A percentile compares a stretch with the other conserved stretches of the same genome.
phyloP scores from a whole-genome alignment of 2,113 vertebrate genomes.

The Mandrillus leucophaeus region DNA sequence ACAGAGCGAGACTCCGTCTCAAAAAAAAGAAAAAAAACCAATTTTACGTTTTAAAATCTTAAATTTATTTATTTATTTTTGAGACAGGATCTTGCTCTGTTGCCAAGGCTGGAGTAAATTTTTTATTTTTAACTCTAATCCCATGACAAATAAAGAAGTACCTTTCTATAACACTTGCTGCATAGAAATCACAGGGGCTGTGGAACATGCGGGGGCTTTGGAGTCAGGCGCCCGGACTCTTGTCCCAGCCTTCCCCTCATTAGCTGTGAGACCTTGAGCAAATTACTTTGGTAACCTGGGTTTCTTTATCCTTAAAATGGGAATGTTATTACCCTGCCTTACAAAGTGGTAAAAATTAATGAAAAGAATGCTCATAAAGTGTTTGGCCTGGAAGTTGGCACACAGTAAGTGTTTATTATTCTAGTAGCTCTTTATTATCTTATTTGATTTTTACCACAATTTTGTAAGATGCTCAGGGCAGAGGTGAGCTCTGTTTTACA shows the following conservation, averaged over 20 bases:
- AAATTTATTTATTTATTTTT: background rate
- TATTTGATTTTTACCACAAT: background rate
- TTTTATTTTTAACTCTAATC: background rate
- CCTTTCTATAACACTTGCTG: background rate
- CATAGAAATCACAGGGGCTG: background rate
- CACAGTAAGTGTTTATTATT: background rate
- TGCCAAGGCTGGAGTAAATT: background rate
- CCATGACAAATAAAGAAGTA: background rate
- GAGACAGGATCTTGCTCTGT: background rate
- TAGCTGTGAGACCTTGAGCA: background rate
- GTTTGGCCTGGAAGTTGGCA: background rate
- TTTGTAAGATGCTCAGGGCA: background rate
- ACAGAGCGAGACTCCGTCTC: too few relatives aligned
- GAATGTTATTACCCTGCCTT: background rate
- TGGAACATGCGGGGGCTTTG: background rate
- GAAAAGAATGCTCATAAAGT: background rate
- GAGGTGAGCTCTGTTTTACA: background rate
- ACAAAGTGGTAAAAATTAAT: background rate
- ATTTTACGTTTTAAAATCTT: background rate
- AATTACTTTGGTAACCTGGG: background rate
- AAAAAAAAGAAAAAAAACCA: too few relatives aligned
- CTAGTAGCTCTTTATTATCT: background rate
- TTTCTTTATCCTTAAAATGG: background rate
- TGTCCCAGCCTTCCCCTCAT: background rate
- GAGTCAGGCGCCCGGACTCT: accelerated